These are phyloP conservation scores for Trachurus trachurus DNA, from an alignment of 2,797 vertebrate species.

Conservation along the genomic window DNA sequence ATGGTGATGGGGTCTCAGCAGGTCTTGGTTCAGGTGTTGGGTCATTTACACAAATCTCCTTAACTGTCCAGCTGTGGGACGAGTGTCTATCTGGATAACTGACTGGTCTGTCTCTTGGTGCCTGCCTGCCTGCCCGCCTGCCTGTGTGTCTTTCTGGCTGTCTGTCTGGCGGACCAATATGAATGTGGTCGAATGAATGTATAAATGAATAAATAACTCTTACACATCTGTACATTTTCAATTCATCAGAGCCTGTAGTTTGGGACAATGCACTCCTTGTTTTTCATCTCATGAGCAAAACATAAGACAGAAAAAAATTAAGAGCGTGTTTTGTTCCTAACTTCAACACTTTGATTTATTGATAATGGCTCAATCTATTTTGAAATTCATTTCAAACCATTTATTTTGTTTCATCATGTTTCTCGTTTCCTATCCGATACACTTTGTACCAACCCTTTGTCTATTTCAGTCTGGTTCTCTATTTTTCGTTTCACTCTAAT, in stretches of 20 bases:
- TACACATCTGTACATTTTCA: slow-evolving; percentile 23
- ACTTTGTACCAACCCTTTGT: slow-evolving; percentile 31
- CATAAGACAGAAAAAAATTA: background rate
- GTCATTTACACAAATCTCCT: slow-evolving; percentile 73
- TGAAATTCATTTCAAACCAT: slow-evolving; percentile 43
- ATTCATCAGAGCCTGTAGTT: slow-evolving; percentile 46
- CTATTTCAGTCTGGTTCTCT: slow-evolving; percentile 44
- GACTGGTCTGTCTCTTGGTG: slow-evolving; percentile 50
- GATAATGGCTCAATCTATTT: slow-evolving; percentile 20
- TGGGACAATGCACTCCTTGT: slow-evolving; percentile 30
- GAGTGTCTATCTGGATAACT: slow-evolving; percentile 50
- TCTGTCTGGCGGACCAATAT: background rate
- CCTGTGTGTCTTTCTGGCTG: slow-evolving; percentile 22
- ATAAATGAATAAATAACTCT: slow-evolving; percentile 15
- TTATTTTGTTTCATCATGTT: slow-evolving; percentile 55
- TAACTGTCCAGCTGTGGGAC: slow-evolving; percentile 58
- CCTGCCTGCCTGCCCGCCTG: slow-evolving; percentile 31
- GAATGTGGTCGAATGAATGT: slow-evolving; percentile 18
- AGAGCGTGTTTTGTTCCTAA: slow-evolving; percentile 36
- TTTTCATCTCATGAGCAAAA: slow-evolving; percentile 6
- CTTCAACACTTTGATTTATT: slow-evolving; percentile 39
- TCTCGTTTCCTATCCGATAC: slow-evolving; percentile 35
- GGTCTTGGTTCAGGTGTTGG: slow-evolving; percentile 55
- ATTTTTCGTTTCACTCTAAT: slow-evolving; percentile 41
- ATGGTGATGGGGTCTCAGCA: slow-evolving; percentile 66